Percentiles rank a stretch among this genome's conserved stretches.
phyloP scores from a whole-genome alignment of 2,113 vertebrate species.

The Chauna torquata region DNA sequence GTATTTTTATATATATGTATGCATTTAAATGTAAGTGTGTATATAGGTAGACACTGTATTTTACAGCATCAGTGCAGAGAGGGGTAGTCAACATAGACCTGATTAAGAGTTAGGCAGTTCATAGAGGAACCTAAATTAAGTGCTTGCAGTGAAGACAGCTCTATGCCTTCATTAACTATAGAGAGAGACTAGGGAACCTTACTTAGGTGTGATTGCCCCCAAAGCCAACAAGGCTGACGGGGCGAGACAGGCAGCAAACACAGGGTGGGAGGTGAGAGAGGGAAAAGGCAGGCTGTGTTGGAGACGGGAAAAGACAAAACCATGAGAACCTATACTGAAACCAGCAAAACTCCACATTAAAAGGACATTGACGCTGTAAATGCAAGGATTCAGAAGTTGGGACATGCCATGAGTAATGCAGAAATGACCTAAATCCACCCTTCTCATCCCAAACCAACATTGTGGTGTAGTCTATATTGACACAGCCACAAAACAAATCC shows the following conservation, averaged over 20 bases:
- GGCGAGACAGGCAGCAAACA: not conserved
- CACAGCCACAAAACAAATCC: not conserved
- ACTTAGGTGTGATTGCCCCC: not conserved
- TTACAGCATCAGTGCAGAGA: not conserved
- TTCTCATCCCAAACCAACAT: not conserved
- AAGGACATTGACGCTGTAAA: not conserved
- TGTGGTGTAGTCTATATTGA: not conserved
- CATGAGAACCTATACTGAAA: fast-evolving
- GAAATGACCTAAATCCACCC: not conserved
- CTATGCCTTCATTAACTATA: not conserved
- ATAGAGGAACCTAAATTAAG: not conserved
- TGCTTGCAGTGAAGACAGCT: not conserved
- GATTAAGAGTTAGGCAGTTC: not conserved
- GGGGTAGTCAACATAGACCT: not conserved
- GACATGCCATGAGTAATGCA: not conserved
- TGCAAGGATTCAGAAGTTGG: not conserved
- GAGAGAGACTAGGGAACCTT: not conserved
- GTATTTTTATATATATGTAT: not conserved
- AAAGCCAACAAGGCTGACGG: fast-evolving
- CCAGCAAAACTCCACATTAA: not conserved
- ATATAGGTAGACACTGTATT: not conserved
- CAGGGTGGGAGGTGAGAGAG: not conserved
- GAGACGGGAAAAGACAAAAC: not conserved
- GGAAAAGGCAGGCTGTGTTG: not conserved
- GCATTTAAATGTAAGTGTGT: not conserved